Evolutionary conservation across 64 coral and sea anemone genomes (phyloP).

Genomic region (Pachyseris speciosa): DNA sequence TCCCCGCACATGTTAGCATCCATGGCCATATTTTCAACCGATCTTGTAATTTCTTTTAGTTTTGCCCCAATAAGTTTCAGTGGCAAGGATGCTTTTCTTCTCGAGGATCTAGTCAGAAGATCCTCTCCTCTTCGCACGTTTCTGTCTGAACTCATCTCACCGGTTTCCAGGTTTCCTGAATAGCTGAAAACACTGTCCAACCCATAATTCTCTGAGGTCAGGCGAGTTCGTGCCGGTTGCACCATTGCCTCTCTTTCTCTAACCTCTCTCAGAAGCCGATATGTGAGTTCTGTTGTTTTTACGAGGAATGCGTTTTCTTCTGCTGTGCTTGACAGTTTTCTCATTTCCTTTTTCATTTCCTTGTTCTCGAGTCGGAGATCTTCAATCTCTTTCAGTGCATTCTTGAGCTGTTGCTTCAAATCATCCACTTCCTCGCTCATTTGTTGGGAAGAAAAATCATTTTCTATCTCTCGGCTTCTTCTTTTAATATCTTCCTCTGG

Average conservation of each 20-base stretch:
- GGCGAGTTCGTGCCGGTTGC: not conserved
- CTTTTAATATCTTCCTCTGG: not conserved
- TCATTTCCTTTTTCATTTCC: conserved; percentile 78
- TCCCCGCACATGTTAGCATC: not conserved
- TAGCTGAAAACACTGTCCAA: not conserved
- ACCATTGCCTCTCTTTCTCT: conserved; percentile 43
- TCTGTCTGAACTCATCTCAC: not conserved
- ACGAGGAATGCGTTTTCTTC: conserved; percentile 40
- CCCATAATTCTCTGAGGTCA: not conserved
- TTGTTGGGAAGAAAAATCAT: not conserved
- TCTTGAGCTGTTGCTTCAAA: conserved; percentile 69
- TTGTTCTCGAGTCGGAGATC: conserved; percentile 69
- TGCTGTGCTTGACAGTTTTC: conserved; percentile 46
- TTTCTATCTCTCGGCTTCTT: not conserved
- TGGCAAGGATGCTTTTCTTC: not conserved
- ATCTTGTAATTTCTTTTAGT: conserved; percentile 50
- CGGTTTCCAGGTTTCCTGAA: not conserved
- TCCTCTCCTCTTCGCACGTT: not conserved
- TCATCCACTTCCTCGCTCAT: conserved; percentile 21
- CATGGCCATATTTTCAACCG: conserved; percentile 39
- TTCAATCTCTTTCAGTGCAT: conserved; percentile 72
- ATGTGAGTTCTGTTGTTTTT: conserved; percentile 75
- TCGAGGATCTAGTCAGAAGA: too few relatives aligned
- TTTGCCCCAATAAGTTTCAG: too few relatives aligned
- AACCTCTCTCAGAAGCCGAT: conserved; percentile 58